phyloP scores from a whole-genome alignment of 2,113 vertebrate genomes.

The Mesitornis unicolor region DNA sequence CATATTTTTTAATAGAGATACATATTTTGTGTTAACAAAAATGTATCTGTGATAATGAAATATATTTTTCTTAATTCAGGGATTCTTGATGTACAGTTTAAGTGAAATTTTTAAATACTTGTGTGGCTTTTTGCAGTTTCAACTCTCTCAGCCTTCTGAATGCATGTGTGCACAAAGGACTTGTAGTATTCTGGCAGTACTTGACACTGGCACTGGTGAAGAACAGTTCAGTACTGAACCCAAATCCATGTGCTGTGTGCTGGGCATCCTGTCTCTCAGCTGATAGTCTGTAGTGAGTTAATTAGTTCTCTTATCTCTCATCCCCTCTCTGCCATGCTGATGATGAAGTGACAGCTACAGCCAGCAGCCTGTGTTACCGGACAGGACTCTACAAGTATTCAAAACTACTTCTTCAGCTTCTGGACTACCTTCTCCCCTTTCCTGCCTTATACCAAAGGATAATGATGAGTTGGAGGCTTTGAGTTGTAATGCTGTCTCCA shows the following conservation, averaged over 20 bases:
- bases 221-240: background rate
- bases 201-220: fast-evolving
- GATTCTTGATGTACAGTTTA: background rate
- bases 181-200: background rate
- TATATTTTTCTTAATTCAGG: background rate
- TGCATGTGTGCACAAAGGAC: background rate
- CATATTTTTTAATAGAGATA: background rate
- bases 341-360: background rate
- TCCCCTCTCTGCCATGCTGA: background rate
- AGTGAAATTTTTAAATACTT: background rate
- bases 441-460: background rate
- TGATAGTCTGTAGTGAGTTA: background rate
- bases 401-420: background rate
- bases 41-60: background rate
- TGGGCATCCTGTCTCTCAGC: background rate
- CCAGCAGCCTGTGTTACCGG: background rate
- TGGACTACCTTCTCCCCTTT: background rate
- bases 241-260: fast-evolving
- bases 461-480: background rate
- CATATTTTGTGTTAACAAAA: background rate
- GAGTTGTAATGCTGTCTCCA: background rate
- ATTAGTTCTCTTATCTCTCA: background rate
- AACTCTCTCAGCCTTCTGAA: background rate
- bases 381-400: background rate
- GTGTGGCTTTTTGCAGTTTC: background rate